A percentile compares a stretch with the other conserved stretches of the same genome.
Evolutionary conservation across 2,797 vertebrate genomes (phyloP).

Genomic region (Artibeus lituratus): DNA sequence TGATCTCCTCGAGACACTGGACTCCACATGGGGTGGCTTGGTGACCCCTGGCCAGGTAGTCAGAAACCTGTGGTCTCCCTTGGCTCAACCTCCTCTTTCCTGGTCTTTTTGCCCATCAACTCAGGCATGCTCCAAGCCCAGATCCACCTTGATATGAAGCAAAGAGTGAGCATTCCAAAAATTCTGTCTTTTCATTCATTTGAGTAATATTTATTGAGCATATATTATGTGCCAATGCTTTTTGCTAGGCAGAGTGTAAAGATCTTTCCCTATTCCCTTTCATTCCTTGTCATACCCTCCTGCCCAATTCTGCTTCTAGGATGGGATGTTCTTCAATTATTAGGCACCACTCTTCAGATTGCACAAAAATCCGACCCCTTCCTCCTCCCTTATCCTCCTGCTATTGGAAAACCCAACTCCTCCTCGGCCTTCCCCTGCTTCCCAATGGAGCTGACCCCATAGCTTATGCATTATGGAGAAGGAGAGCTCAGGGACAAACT

Average conservation of each 20-base stretch:
- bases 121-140: neutral
- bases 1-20: neutral
- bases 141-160: neutral
- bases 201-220: conserved; percentile 7
- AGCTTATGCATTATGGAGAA: too few relatives aligned
- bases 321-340: too few relatives aligned
- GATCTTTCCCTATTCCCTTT: neutral
- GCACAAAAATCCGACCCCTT: too few relatives aligned
- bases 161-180: neutral
- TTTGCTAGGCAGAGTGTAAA: neutral
- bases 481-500: too few relatives aligned
- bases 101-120: neutral
- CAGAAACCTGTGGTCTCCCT: neutral
- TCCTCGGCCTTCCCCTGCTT: too few relatives aligned
- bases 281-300: too few relatives aligned
- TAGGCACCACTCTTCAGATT: too few relatives aligned
- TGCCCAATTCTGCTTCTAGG: too few relatives aligned
- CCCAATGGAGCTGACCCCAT: too few relatives aligned
- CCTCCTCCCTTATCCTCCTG: too few relatives aligned
- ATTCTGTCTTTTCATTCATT: neutral
- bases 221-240: neutral
- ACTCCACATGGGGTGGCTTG: neutral
- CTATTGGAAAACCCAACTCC: too few relatives aligned
- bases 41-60: neutral
- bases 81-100: neutral